A percentile compares a stretch with the other conserved stretches of the same genome.
Conservation (phyloP, 2,888 invertebrate genomes). For the Pristionchus japonicus region DNA sequence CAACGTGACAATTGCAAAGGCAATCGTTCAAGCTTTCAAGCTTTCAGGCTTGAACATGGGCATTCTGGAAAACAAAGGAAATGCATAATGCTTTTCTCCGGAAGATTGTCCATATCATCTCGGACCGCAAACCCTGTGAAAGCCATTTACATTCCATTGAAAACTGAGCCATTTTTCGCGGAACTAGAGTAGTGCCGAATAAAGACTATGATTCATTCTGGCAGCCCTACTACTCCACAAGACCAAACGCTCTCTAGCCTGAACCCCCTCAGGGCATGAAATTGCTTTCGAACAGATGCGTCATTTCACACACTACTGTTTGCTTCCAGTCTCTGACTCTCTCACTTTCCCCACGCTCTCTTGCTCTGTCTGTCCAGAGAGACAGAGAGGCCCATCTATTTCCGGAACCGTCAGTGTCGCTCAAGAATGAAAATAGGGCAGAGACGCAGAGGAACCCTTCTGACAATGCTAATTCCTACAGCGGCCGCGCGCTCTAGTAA, state of each 20-base stretch:
- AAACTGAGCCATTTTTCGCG: too few species aligned
- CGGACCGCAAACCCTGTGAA: too few species aligned
- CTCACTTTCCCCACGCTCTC: neutral
- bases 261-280: neutral
- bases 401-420: neutral
- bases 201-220: too few species aligned
- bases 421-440: neutral
- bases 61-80: too few species aligned
- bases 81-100: neutral
- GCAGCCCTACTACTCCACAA: neutral
- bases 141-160: too few species aligned
- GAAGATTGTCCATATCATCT: too few species aligned
- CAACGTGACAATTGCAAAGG: neutral
- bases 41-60: too few species aligned
- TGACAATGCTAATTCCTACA: constrained; percentile 13
- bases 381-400: neutral
- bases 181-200: too few species aligned
- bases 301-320: neutral
- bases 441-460: neutral
- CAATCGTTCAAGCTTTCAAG: too few species aligned
- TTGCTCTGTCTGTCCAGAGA: neutral
- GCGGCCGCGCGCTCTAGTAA: neutral
- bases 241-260: neutral
- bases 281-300: neutral
- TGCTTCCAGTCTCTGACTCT: neutral